A percentile compares a stretch with the other conserved stretches of the same genome.
These are phyloP conservation scores for Eulemur mongoz DNA, from an alignment of 2,797 vertebrate genomes.

Conservation along the genomic window DNA sequence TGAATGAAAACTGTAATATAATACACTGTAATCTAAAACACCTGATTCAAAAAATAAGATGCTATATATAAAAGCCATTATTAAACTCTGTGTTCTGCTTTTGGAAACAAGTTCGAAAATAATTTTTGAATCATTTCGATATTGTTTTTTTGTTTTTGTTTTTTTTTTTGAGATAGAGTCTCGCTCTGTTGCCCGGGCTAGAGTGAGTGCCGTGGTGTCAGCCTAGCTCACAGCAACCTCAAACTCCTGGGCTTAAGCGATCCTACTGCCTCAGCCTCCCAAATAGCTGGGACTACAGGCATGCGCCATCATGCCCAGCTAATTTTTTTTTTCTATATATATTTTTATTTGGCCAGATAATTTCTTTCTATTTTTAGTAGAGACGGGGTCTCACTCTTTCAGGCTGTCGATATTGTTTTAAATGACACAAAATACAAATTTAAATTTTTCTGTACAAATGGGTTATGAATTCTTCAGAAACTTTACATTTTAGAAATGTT, in stretches of 20 bases:
- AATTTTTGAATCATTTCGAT: not conserved
- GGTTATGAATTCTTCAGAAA: not conserved
- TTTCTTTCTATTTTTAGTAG: no score
- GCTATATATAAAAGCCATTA: not conserved
- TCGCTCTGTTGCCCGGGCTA: no score
- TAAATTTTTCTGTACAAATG: constrained; percentile 1
- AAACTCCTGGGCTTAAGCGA: no score
- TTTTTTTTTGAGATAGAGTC: no score
- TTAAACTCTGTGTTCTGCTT: not conserved
- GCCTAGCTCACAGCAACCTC: no score
- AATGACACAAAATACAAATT: not conserved
- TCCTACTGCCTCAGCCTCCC: no score
- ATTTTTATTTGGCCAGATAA: no score
- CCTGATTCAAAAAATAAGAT: not conserved
- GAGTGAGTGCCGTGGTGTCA: no score
- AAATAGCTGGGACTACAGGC: no score
- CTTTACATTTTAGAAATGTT: not conserved
- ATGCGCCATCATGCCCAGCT: no score
- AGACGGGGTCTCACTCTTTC: no score
- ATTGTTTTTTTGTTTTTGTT: not conserved
- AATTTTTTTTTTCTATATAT: no score
- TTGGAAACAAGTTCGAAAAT: not conserved
- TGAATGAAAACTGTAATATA: not conserved
- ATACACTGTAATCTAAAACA: not conserved
- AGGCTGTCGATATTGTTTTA: not conserved